A percentile compares a stretch with the other conserved stretches of the same genome.
phyloP scores from a whole-genome alignment of 2,888 invertebrate genomes.

The Gerris lacustris region DNA sequence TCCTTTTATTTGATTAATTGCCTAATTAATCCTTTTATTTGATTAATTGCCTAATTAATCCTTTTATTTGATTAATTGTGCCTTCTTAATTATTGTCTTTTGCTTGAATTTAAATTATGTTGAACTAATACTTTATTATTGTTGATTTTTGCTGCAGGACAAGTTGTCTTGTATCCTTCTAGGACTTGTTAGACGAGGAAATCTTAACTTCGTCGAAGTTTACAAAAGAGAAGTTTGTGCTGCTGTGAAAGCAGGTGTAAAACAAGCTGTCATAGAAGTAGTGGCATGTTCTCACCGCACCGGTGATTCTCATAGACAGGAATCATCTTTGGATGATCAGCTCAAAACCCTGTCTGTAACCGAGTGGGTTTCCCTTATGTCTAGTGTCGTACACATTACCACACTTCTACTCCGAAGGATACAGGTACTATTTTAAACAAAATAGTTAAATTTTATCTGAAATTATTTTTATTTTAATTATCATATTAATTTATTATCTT shows the following conservation, averaged over 20 bases:
- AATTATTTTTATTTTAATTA: not conserved
- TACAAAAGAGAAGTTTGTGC: constrained; percentile 82
- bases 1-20: too few relatives aligned
- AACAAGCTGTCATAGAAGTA: constrained; percentile 61
- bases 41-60: too few relatives aligned
- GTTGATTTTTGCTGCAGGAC: constrained; percentile 45
- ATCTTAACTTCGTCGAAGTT: constrained; percentile 75
- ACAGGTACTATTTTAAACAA: constrained; percentile 36
- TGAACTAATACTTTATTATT: too few relatives aligned
- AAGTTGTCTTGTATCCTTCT: constrained; percentile 77
- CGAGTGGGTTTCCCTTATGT: constrained; percentile 57
- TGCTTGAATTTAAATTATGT: too few relatives aligned
- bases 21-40: too few relatives aligned
- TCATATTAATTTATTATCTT: not conserved
- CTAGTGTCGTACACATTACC: constrained; percentile 52
- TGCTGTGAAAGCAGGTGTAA: constrained; percentile 74
- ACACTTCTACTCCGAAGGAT: constrained; percentile 60
- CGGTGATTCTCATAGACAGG: constrained; percentile 37
- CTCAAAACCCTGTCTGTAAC: constrained; percentile 43
- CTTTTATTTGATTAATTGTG: too few relatives aligned
- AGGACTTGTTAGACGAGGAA: constrained; percentile 68
- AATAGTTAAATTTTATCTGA: not conserved
- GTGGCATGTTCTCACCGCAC: constrained; percentile 41
- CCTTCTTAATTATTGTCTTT: too few relatives aligned
- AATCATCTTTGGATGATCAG: constrained; percentile 45